phyloP scores from a whole-genome alignment of 2,113 vertebrate genomes.

The Ceyx cyanopectus region DNA sequence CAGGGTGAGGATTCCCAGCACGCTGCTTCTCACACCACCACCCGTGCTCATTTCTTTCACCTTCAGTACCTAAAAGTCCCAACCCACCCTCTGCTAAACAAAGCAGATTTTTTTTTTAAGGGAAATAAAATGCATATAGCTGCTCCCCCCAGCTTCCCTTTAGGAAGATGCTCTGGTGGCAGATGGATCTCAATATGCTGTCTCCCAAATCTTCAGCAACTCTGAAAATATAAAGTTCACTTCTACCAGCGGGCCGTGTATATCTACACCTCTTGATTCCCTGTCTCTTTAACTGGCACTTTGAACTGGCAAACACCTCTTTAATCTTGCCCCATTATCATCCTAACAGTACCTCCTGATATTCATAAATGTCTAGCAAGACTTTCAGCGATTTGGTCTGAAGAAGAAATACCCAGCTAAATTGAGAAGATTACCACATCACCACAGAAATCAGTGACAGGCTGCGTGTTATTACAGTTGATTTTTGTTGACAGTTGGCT shows the following conservation, averaged over 20 bases:
- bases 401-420: slow-evolving; percentile 83
- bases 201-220: slow-evolving; percentile 72
- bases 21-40: background rate
- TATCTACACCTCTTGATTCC: slow-evolving; percentile 43
- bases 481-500: slow-evolving; percentile 91
- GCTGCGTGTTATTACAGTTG: slow-evolving; percentile 83
- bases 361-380: slow-evolving; percentile 85
- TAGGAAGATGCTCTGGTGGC: slow-evolving; percentile 65
- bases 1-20: background rate
- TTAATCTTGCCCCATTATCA: slow-evolving; percentile 85
- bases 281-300: slow-evolving; percentile 79
- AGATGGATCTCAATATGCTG: slow-evolving; percentile 76
- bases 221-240: slow-evolving; percentile 71
- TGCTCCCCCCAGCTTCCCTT: slow-evolving; percentile 38
- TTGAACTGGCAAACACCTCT: slow-evolving; percentile 79
- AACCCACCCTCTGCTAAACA: slow-evolving; percentile 53
- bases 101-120: slow-evolving; percentile 56
- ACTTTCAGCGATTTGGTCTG: slow-evolving; percentile 82
- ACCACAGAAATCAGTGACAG: slow-evolving; percentile 89
- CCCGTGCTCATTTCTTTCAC: background rate
- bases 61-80: slow-evolving; percentile 8
- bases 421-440: slow-evolving; percentile 90
- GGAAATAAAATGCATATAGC: background rate
- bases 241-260: slow-evolving; percentile 33
- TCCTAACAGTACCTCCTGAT: slow-evolving; percentile 84